phyloP scores from a whole-genome alignment of 2,888 invertebrate species.

The Drosophila cognata region DNA sequence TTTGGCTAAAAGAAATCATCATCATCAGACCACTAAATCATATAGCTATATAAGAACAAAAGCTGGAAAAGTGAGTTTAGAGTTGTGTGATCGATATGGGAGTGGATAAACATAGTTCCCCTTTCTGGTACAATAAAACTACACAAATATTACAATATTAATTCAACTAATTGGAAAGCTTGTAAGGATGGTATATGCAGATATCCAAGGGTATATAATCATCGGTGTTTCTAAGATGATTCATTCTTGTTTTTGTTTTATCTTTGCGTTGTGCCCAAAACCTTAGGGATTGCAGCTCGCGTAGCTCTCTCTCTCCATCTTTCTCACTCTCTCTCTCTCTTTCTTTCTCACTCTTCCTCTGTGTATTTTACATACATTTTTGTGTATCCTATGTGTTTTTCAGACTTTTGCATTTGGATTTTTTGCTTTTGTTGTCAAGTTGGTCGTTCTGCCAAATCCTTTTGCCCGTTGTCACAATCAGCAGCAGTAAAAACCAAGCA shows the following conservation, averaged over 20 bases:
- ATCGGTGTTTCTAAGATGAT: not conserved
- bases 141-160: not conserved
- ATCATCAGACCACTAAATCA: not conserved
- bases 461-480: constrained; percentile 67
- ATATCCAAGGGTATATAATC: not conserved
- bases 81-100: not conserved
- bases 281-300: constrained; percentile 49
- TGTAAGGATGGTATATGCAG: too few species aligned
- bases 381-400: constrained; percentile 13
- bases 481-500: constrained; percentile 20
- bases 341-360: not conserved
- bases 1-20: not conserved
- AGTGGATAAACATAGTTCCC: fast-evolving
- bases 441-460: constrained; percentile 65
- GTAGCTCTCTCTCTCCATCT: not conserved
- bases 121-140: not conserved
- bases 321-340: not conserved
- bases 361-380: constrained; percentile 47
- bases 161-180: not conserved
- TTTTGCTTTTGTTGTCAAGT: constrained; percentile 21
- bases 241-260: constrained; percentile 2
- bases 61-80: not conserved
- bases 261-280: constrained; percentile 26
- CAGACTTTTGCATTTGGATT: constrained; percentile 7
- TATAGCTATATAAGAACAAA: not conserved